Evolutionary conservation across 1,140 invertebrate species (phyloP).

Genomic region (Sycobia sp.): DNA sequence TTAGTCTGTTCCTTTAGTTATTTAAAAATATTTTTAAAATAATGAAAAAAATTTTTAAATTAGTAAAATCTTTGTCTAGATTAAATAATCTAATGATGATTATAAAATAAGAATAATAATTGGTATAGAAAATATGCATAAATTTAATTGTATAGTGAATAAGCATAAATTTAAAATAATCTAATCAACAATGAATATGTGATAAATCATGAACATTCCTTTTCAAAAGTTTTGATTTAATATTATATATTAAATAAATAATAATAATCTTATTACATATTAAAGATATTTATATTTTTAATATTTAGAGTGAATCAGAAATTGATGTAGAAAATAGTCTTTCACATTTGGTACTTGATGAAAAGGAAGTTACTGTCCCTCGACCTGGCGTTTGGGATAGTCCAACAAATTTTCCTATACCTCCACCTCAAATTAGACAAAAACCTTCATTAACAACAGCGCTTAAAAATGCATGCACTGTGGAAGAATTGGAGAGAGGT

Average conservation of each 20-base stretch:
- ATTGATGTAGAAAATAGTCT: slow-evolving; percentile 60
- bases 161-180: not conserved
- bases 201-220: too few relatives aligned
- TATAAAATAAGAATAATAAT: too few relatives aligned
- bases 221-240: too few relatives aligned
- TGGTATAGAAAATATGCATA: too few relatives aligned
- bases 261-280: not conserved
- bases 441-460: slow-evolving; percentile 41
- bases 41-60: too few relatives aligned
- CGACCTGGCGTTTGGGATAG: slow-evolving; percentile 63
- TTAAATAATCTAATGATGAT: too few relatives aligned
- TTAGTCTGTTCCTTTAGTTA: too few relatives aligned
- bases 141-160: too few relatives aligned
- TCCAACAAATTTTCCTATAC: slow-evolving; percentile 49
- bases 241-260: too few relatives aligned
- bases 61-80: too few relatives aligned
- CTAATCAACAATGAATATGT: too few relatives aligned
- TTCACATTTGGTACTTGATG: slow-evolving; percentile 65
- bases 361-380: slow-evolving; percentile 61
- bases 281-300: slow-evolving; percentile 7
- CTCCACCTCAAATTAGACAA: slow-evolving; percentile 39
- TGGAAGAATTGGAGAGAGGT: slow-evolving; percentile 64
- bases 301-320: slow-evolving; percentile 51
- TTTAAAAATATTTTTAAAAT: too few relatives aligned
- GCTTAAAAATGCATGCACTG: slow-evolving; percentile 62